Base-by-base conservation (phyloP, 2,888 invertebrate species). In the Tenthredo livida region DNA sequence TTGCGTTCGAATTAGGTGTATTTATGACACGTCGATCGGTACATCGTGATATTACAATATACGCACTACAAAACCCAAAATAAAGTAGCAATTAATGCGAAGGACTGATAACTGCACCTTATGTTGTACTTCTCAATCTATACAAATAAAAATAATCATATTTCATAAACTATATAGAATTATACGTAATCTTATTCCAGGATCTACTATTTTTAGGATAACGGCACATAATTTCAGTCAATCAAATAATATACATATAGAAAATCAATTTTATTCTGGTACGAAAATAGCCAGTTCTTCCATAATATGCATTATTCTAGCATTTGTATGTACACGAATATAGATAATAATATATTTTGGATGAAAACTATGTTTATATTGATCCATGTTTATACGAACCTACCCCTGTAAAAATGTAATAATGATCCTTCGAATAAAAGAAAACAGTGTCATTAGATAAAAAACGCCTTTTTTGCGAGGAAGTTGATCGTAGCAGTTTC, bases 171-270 rank as follows among this genome's bases (percentile, higher is more conserved):
- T n/a, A n/a, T n/a, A n/a, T n/a, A n/a, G n/a, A n/a, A 50, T 54
- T 6, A 54, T n/a, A 54, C n/a, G 2, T 54, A n/a, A 54, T 54
- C 54, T n/a, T 54, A n/a, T 54, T 54, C n/a, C 7, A 7, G 54
- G n/a, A n/a, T 54, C n/a, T 54, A n/a, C n/a, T 54, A 54, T 54
- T 54, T n/a, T n/a, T 54, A 54, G 54, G 7, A 54, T 54, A 54
- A 54, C 54, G n/a, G 54, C n/a, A n/a, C 54, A 54, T 54, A n/a
- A 54, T n/a, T 54, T 54, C 54, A 54, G 54, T n/a, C 54, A n/a
- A 54, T 54, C 54, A 54, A 54, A n/a, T 54, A n/a, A n/a, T n/a
- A n/a, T n/a, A n/a, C n/a, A 54, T n/a, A 54, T 54, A n/a, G 54
- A 54, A 54, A 54, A 54, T 54, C 54, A 54, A 54, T 54, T 54